Base-by-base conservation (phyloP, 2,113 vertebrate genomes). In the Eurystomus gularis region DNA sequence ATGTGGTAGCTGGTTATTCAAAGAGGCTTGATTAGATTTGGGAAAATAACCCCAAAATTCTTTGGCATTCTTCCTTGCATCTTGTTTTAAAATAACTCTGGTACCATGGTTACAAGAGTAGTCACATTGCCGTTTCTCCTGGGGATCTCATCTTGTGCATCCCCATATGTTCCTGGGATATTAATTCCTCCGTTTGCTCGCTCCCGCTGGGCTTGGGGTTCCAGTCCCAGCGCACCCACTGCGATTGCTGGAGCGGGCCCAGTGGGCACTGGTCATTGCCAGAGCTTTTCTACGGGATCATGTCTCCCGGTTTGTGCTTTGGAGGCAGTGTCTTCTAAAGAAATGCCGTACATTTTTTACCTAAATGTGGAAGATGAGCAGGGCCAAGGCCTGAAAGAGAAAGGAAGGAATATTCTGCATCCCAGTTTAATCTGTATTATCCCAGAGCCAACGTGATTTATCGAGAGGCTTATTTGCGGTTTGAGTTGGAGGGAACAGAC, bases 21-120 rank as follows among this genome's bases (percentile, higher is more conserved):
- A 17, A 91, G 73, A 40, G 82, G 23, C 72, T 64, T 66, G 31
- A 60, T 42, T 64, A 10, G 35, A 3, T 84, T 69, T 93, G 86
- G 61, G 35, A 28, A 76, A 75, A 0, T 52, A 64, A 42, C 42
- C 42, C 46, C 46, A 25, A 52, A 72, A 69, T 64, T 66, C 60
- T 40, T 75, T 91, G 86, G 96, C 94, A 16, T 79, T 68, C 18
- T 85, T 66, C 73, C 86, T 92, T 82, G 84, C 55, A 51, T 76
- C 81, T 90, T 76, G 86, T 84, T 96, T 82, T 82, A 93, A 97
- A 97, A 96, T 95, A 95, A 69, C 29, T 35, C 77, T 25, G 94
- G 65, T 95, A 1, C 96, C 95, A 94, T 94, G 93, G 96, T 95
- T 81, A 97, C 95, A 87, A 29, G 86, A 17, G 3, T 39, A 89